These are phyloP conservation scores for Pleuronectes platessa DNA, from an alignment of 2,113 vertebrate genomes.

Conservation along the genomic window DNA sequence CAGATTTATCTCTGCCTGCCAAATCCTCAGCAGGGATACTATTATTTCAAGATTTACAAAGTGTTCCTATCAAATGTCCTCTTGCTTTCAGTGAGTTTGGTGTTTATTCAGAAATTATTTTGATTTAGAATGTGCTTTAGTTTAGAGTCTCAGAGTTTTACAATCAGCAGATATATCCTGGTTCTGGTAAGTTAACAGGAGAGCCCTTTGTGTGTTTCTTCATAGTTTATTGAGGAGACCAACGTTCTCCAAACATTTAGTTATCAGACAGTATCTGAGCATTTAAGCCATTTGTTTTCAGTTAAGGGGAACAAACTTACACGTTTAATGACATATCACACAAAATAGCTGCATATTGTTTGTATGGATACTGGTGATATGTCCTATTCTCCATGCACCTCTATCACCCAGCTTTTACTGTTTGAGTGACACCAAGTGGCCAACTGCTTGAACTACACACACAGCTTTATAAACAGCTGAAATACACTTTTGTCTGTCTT, in stretches of 20 bases:
- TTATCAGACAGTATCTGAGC: background rate
- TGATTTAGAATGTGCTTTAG: background rate
- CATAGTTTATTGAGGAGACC: no score
- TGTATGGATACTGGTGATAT: background rate
- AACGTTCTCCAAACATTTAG: no score
- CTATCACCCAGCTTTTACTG: background rate
- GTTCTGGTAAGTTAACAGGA: background rate
- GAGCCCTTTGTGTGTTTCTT: background rate
- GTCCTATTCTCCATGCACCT: background rate
- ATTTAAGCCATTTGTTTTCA: background rate
- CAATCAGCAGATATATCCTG: background rate
- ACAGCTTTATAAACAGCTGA: background rate
- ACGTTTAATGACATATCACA: background rate
- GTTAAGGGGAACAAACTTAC: no score
- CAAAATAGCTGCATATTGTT: background rate
- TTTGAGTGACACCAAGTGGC: conserved; percentile 31
- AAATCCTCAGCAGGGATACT: background rate
- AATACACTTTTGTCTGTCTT: background rate
- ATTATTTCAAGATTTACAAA: background rate
- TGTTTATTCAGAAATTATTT: background rate
- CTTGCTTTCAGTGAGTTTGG: background rate
- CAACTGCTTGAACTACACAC: conserved; percentile 1
- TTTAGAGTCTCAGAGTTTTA: background rate
- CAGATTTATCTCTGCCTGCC: background rate
- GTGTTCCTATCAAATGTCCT: background rate